Evolutionary conservation across 53 echinoderm and acorn worm species (phyloP).

Genomic region (Astropecten irregularis): DNA sequence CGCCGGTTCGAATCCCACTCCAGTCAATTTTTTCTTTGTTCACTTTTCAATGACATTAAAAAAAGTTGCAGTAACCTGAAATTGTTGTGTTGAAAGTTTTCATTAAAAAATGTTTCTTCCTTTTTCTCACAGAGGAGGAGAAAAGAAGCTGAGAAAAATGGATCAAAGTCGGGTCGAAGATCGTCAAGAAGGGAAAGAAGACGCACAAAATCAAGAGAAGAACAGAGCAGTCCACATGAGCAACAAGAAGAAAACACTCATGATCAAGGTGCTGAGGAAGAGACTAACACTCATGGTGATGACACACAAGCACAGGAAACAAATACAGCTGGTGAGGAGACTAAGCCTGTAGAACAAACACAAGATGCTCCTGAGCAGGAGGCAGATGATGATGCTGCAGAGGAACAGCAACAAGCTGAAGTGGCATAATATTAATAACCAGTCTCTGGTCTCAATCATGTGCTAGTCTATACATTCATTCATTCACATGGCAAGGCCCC

Average conservation of each 20-base stretch:
- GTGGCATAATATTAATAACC: conserved; percentile 21
- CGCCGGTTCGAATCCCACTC: too few species aligned
- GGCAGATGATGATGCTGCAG: neutral
- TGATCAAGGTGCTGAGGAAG: conserved; percentile 13
- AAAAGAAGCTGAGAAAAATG: conserved; percentile 36
- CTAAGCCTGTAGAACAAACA: conserved; percentile 5
- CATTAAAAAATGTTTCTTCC: neutral
- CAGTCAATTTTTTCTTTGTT: too few species aligned
- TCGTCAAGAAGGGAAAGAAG: neutral
- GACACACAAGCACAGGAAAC: too few species aligned
- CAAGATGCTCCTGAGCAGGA: conserved; percentile 16
- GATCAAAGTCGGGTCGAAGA: conserved; percentile 29
- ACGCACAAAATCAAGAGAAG: neutral
- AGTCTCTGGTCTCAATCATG: too few species aligned
- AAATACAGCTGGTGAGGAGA: too few species aligned
- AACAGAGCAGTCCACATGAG: conserved; percentile 8
- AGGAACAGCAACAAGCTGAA: conserved; percentile 30
- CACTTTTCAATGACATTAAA: too few species aligned
- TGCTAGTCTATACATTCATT: too few species aligned
- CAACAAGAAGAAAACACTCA: neutral
- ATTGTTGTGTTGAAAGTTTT: too few species aligned
- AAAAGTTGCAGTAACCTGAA: too few species aligned
- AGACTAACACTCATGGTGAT: neutral
- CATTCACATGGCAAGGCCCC: too few species aligned
- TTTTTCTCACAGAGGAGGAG: neutral